These are phyloP conservation scores for Heliconius hewitsoni DNA, from an alignment of 1,140 invertebrate genomes.

Conservation along the genomic window DNA sequence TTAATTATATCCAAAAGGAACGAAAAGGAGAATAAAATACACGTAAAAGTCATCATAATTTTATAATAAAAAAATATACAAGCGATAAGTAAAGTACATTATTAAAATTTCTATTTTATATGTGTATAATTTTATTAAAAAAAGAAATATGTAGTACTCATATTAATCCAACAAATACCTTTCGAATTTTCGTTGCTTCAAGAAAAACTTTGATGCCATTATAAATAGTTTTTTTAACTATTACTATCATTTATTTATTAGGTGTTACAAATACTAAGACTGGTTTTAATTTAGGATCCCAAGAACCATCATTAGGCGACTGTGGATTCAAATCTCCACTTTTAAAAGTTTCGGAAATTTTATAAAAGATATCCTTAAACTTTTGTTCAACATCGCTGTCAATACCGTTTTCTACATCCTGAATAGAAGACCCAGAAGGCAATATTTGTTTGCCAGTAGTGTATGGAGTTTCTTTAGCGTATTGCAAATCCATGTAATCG, in stretches of 20 bases:
- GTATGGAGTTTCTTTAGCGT: constrained; percentile 64
- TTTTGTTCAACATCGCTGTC: constrained; percentile 52
- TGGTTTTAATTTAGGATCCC: constrained; percentile 65
- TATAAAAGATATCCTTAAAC: constrained; percentile 59
- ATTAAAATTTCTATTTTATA: too few relatives aligned
- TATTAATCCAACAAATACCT: neutral
- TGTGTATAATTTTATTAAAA: neutral
- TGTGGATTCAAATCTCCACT: constrained; percentile 63
- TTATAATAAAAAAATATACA: too few relatives aligned
- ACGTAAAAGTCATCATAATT: too few relatives aligned
- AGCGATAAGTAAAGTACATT: too few relatives aligned
- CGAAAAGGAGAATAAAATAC: too few relatives aligned
- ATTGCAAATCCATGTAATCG: constrained; percentile 72
- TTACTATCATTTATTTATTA: constrained; percentile 46
- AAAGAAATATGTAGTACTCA: neutral
- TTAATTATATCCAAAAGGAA: too few relatives aligned
- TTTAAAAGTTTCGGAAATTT: constrained; percentile 58
- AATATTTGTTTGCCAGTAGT: constrained; percentile 68
- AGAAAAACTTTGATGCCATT: neutral
- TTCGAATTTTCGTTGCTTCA: neutral
- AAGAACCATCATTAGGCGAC: constrained; percentile 55
- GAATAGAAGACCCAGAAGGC: constrained; percentile 53
- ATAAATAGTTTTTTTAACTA: neutral
- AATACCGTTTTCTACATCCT: constrained; percentile 57
- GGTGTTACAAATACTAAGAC: constrained; percentile 65